phyloP scores from a whole-genome alignment of 2,113 vertebrate genomes.

The Aepyceros melampus region DNA sequence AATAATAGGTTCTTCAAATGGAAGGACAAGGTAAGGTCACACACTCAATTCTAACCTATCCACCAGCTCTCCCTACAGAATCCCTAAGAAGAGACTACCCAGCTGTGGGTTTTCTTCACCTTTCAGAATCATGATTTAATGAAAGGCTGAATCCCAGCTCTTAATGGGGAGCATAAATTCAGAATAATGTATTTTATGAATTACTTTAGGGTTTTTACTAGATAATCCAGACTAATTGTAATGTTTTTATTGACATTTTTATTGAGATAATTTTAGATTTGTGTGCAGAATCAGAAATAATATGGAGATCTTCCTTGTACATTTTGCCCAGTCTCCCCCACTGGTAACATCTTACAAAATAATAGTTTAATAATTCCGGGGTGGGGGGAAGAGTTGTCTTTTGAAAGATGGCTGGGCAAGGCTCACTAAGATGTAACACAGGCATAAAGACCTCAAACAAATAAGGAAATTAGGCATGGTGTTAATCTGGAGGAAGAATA shows the following conservation, averaged over 20 bases:
- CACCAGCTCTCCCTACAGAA: not conserved
- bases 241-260: not conserved
- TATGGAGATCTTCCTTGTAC: not conserved
- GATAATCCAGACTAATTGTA: not conserved
- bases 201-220: not conserved
- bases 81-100: not conserved
- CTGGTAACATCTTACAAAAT: not conserved
- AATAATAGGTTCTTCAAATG: not conserved
- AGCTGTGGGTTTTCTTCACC: not conserved
- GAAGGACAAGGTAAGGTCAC: not conserved
- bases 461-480: not conserved
- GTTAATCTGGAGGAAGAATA: not conserved
- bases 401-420: not conserved
- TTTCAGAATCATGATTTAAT: not conserved
- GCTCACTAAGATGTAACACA: not conserved
- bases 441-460: not conserved
- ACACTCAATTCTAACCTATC: not conserved
- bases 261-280: not conserved
- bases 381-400: not conserved
- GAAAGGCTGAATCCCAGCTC: not conserved
- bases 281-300: not conserved
- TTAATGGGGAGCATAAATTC: not conserved
- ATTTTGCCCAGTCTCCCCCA: not conserved
- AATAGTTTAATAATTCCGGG: not conserved
- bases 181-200: not conserved